Base-by-base conservation (phyloP, 2,888 invertebrate genomes). In the Therioaphis trifolii region DNA sequence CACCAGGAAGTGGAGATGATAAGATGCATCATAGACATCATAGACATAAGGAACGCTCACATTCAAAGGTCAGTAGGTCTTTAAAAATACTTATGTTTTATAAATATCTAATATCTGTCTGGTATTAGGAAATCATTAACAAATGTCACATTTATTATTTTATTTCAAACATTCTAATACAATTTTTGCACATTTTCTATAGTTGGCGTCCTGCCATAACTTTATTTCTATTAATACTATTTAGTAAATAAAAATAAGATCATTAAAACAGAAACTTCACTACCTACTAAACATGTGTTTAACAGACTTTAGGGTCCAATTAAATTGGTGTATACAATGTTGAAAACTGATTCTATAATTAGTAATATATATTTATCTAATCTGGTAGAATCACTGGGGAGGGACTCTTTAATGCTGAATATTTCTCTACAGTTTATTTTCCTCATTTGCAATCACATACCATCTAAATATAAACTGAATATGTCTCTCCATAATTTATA, bases 1-100 rank as follows among this genome's bases (percentile, higher is more conserved):
- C 80, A 29, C 80, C 80, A 18, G 80, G 71, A 21, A 80, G 72
- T 35, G 80, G 80, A 71, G 80, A 82, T 74, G 82, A 82, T 21
- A 82, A 82, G 14, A 72, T 82, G 76, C 87, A 85, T 86, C 86
- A 85, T 84, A 86, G 71, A 85, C 87, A 85, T 85, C 86, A 85
- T 77, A 87, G 75, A 74, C 86, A 82, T 72, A 82, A 82, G n/a
- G 82, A 82, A 35, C 72, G 82, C 21, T 82, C 82, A 24, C 82
- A 82, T 40, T 82, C 82, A 49, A 82, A 82, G 82, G 82, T 82
- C 82, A 82, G 82, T 82, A 63, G 15, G 61, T 43, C 27, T 61
- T 61, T 58, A 80, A 58, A 80, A 80, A n/a, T 46, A n/a, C 4
- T 46, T 75, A 24, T 21, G 9, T 69, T 24, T 63, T 29, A n/a